Base-by-base conservation (phyloP, 1,140 invertebrate genomes). In the Chironomus striatipennis region DNA sequence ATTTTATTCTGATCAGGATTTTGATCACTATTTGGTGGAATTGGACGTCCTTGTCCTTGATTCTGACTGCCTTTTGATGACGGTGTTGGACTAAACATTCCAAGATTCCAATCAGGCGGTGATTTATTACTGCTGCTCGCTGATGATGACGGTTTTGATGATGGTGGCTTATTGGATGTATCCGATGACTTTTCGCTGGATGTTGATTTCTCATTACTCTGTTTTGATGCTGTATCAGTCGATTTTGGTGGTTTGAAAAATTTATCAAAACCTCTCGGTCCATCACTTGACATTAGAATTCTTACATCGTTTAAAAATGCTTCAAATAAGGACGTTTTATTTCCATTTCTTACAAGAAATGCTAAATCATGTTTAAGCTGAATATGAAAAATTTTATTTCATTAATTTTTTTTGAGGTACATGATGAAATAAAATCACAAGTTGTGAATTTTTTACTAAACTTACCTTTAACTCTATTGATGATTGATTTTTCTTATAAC, bases 241-340 rank as follows among this genome's bases (percentile, higher is more conserved):
- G 83, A 84, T 77, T 81, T 82, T 76, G 86, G 84, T 74, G 87
- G 87, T 80, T 90, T 88, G 78, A 93, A 96, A 82, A 91, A 97
- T 79, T 96, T 96, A 82, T 95, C 95, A 83, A 96, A 97, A 18
- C 94, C 94, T 85, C 96, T 95, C 0, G 94, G 92, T 8, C 90
- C 89, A 57, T 82, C 7, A 18, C 65, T 20, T 18, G 65, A 70
- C 18, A 17, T 70, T 12, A 70, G 20, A 18, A 70, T 21, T 20
- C 65, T 18, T 10, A 18, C n/a, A 1, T 70, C 17, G 20, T 70
- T 70, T 18, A 70, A 21, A 20, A 70, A 70, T 20, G 18, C 18
- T 12, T 70, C 65, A 70, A 70, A 1, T 20, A 70, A 18, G 6
- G 65, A 20, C n/a, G 10, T 2, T 20, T 21, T 18, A 6, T 70